phyloP scores from a whole-genome alignment of 2,113 vertebrate genomes.

The Cinclus mexicanus region DNA sequence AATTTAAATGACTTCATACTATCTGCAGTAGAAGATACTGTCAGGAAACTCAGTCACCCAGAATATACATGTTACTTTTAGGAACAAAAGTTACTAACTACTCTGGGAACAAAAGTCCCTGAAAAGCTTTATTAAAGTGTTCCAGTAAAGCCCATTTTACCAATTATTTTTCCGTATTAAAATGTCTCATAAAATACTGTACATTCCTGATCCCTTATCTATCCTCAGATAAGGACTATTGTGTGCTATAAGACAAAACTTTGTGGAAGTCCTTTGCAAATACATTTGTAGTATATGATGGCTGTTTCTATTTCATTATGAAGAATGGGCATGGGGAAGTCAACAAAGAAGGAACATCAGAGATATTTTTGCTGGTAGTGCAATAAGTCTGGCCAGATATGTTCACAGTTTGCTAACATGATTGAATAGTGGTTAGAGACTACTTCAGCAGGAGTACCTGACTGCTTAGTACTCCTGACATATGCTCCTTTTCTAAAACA shows the following conservation, averaged over 20 bases:
- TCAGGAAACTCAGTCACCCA: not conserved
- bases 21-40: not conserved
- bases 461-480: not conserved
- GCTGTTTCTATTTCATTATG: not conserved
- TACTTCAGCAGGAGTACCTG: not conserved
- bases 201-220: not conserved
- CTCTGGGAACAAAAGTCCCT: not conserved
- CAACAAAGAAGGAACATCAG: not conserved
- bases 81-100: not conserved
- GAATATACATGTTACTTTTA: not conserved
- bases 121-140: not conserved
- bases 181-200: not conserved
- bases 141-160: not conserved
- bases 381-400: not conserved
- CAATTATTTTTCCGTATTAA: not conserved
- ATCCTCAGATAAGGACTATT: not conserved
- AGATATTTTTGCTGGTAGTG: not conserved
- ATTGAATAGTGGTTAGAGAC: not conserved
- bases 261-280: not conserved
- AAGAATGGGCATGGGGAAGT: not conserved
- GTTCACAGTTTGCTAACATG: not conserved
- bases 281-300: not conserved
- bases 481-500: not conserved
- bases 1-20: not conserved
- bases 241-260: not conserved